Conservation (phyloP, 2,797 vertebrate genomes). For the Coluber constrictor region DNA sequence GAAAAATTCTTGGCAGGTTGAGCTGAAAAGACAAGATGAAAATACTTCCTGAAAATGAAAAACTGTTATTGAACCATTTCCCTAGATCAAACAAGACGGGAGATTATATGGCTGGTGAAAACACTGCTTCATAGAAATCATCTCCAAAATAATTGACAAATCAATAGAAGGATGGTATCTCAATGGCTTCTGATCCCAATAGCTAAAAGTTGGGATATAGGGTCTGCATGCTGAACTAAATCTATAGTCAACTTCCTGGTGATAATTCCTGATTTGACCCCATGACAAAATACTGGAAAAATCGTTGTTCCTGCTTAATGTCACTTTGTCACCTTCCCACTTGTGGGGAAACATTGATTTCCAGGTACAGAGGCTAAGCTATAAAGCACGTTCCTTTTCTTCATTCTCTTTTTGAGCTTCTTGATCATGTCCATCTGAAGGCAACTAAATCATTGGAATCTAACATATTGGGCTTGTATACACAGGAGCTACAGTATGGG, state of each 20-base stretch:
- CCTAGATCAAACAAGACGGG: conserved; percentile 48
- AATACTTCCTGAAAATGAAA: conserved; percentile 44
- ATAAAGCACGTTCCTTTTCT: not conserved
- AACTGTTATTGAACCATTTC: conserved; percentile 57
- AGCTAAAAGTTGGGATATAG: not conserved
- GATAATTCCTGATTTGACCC: not conserved
- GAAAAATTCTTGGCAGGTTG: conserved; percentile 54
- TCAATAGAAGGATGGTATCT: not conserved
- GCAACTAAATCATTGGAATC: not conserved
- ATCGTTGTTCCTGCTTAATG: not conserved
- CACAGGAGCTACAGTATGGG: not conserved
- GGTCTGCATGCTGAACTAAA: no score
- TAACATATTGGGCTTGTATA: not conserved
- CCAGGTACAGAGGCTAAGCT: not conserved
- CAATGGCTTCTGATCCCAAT: not conserved
- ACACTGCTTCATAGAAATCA: not conserved
- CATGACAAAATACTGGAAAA: not conserved
- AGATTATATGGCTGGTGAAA: conserved; percentile 23
- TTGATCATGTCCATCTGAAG: not conserved
- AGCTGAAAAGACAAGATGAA: conserved; percentile 45
- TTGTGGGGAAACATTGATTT: not conserved
- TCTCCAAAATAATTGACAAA: not conserved
- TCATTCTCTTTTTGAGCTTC: not conserved
- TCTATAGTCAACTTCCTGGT: not conserved
- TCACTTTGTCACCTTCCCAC: not conserved